Base-by-base conservation (phyloP, 2,888 invertebrate species). In the Sepioteuthis lessoniana region DNA sequence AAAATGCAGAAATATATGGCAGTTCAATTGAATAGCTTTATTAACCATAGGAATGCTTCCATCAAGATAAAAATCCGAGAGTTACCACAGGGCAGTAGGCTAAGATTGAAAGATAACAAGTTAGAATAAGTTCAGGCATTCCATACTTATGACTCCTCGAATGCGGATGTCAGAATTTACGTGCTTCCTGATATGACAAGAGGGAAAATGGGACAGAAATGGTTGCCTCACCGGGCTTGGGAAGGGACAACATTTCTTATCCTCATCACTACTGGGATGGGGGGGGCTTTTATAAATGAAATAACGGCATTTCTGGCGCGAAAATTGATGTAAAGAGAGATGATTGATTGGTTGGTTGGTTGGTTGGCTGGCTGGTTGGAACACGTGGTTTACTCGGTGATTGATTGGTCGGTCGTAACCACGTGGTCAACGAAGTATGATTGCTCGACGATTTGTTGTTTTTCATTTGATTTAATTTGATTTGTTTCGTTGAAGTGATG, bases 291-390 rank as follows among this genome's bases (percentile, higher is more conserved):
- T 76, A 76, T 76, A n/a, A 76, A 76, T 35, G 76, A 13, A 76
- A 76, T 76, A 76, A 76, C 76, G n/a, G n/a, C 76, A 76, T 16
- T 76, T 76, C 76, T 76, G 76, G 76, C 76, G 76, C n/a, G 76
- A 76, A 76, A n/a, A 76, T 35, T 76, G n/a, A n/a, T 76, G n/a
- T 35, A 13, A n/a, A 35, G 76, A 13, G 13, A 19, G 76, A 76
- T n/a, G 76, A 76, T 76, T 76, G 76, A 76, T 76, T 35, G 76
- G n/a, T 16, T 76, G 35, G n/a, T 76, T 76, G 25, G 21, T n/a
- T n/a, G n/a, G n/a, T n/a, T n/a, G n/a, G 50, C 21, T 76, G 4
- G 76, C n/a, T 76, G 76, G 76, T n/a, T n/a, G 35, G n/a, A 76
- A 76, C 76, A 76, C 76, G 76, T 76, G 76, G 76, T 76, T 13